phyloP scores from a whole-genome alignment of 2,888 invertebrate species.

The Agonopterix alstromeriana region DNA sequence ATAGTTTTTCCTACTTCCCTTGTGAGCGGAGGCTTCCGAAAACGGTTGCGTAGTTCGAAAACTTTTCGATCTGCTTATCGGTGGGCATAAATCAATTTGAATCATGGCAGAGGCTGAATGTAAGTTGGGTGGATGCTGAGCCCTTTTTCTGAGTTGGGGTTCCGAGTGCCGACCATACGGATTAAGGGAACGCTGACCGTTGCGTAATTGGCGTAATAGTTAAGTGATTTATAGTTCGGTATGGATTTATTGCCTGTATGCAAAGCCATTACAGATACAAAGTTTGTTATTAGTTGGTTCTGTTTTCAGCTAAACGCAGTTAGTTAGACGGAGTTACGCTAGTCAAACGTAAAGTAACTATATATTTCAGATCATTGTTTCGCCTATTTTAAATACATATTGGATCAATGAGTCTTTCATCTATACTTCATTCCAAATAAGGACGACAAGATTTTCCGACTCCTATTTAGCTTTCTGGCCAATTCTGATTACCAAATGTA shows the following conservation, averaged over 20 bases:
- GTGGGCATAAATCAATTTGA: slow-evolving; percentile 69
- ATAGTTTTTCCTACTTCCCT: slow-evolving; percentile 35
- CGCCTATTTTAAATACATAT: too few relatives aligned
- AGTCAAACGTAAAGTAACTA: too few relatives aligned
- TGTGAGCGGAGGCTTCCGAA: slow-evolving; percentile 19
- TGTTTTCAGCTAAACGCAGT: too few relatives aligned
- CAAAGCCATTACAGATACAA: too few relatives aligned
- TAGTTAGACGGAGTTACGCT: too few relatives aligned
- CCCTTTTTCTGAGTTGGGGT: slow-evolving; percentile 60
- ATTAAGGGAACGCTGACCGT: slow-evolving; percentile 60
- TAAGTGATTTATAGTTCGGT: slow-evolving; percentile 54
- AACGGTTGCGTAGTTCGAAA: slow-evolving; percentile 31
- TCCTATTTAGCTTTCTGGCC: too few relatives aligned
- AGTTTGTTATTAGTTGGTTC: too few relatives aligned
- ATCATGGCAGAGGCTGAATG: slow-evolving; percentile 43
- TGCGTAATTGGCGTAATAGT: slow-evolving; percentile 71
- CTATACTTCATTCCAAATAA: too few relatives aligned
- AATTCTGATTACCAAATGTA: too few relatives aligned
- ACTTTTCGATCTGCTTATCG: slow-evolving; percentile 64
- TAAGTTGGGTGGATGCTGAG: slow-evolving; percentile 54
- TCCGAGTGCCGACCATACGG: slow-evolving; percentile 31
- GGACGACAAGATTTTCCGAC: too few relatives aligned
- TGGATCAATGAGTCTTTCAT: too few relatives aligned
- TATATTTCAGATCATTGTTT: too few relatives aligned
- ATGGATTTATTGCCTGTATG: slow-evolving; percentile 8